Percentiles rank a stretch among this genome's conserved stretches.
Conservation (phyloP, 2,888 invertebrate genomes). For the Drosophila multiciliata region DNA sequence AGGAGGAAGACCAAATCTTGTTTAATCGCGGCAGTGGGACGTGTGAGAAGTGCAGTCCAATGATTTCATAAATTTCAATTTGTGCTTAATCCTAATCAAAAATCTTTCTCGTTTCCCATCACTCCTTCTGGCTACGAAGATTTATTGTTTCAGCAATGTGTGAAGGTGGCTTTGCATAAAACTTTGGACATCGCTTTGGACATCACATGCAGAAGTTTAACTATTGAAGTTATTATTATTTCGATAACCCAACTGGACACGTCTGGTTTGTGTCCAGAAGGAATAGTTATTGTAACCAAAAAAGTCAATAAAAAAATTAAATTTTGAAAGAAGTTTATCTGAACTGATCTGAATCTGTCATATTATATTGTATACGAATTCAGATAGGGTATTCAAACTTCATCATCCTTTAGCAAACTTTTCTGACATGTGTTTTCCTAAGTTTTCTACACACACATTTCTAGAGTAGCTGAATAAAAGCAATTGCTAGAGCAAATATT, state of each 20-base stretch:
- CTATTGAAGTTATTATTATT: neutral
- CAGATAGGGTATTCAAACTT: neutral
- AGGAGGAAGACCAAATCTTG: constrained; percentile 52
- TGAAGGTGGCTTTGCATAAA: neutral
- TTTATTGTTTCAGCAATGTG: neutral
- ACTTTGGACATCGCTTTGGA: neutral
- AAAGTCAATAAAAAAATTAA: neutral
- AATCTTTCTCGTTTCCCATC: constrained; percentile 5
- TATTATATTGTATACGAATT: neutral
- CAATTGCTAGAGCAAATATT: neutral
- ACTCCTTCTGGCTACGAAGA: neutral
- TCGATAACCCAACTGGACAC: neutral
- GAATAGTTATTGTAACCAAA: neutral
- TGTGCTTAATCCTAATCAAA: constrained; percentile 29
- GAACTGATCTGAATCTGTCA: neutral
- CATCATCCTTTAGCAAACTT: neutral
- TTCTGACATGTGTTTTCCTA: neutral
- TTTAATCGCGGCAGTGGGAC: constrained; percentile 56
- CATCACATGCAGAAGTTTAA: neutral
- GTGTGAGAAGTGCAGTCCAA: constrained; percentile 59
- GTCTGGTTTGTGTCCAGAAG: neutral
- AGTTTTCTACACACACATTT: neutral
- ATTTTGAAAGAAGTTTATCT: neutral
- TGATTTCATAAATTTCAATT: constrained; percentile 60
- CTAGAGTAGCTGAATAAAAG: constrained; percentile 1